Evolutionary conservation across 2,113 vertebrate genomes (phyloP), one percentile per base, ranked within the genome.

Genomic region (Pithys albifrons): DNA sequence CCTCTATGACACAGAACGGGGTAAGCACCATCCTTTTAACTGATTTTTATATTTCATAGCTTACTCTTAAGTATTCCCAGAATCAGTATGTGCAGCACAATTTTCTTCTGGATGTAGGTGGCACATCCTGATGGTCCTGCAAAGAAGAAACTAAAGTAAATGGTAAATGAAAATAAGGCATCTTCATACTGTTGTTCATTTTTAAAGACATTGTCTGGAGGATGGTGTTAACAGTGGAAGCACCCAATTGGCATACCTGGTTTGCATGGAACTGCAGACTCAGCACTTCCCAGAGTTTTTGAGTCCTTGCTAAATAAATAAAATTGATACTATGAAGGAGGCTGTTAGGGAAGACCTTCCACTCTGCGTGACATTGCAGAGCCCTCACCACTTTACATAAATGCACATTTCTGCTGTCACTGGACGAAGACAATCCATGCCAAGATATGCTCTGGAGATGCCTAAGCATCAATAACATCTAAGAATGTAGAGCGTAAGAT

Each of bases 1-100:
- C 95, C 98, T 99, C 41, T 99, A 99, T 15, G 99, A 99, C 97
- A 99, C 99, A 19, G 99, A 99, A 88, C 98, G 99, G 98, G 99
- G 99, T 99, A 98, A 98, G 98, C 58, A 29, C 31, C n/a, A 15
- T 59, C 2, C n/a, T 45, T 87, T 70, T 14, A 48, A 57, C 17
- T 72, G 14, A 31, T 59, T 75, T 85, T 79, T 61, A 6, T 59
- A 1, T 72, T 80, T 51, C 7, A 3, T n/a, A 24, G 22, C 46
- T 77, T 62, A 12, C 48, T 85, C 2, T 33, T 33, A 14, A 73
- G 10, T 90, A 14, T 55, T 84, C 9, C 20, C 51, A 37, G 37
- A 48, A 59, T 45, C 10, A 13, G 17, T 39, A 25, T 0, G 1
- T 48, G 46, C 58, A 62, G 23, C 64, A 28, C 41, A 22, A 6